These are phyloP conservation scores for Calephelis virginiensis DNA, from an alignment of 1,140 invertebrate species.

Conservation along the genomic window DNA sequence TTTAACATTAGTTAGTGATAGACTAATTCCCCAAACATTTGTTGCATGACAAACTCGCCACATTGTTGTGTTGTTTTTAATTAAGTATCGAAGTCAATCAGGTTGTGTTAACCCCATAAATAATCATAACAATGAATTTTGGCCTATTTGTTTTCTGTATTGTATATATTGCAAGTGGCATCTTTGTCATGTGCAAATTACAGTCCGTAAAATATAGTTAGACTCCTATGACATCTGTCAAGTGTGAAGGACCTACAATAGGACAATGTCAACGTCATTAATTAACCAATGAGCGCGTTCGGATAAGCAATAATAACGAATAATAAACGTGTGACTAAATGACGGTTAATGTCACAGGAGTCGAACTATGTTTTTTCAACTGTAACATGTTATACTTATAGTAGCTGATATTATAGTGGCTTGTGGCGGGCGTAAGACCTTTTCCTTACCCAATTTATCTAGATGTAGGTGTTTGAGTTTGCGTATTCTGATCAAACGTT, in stretches of 20 bases:
- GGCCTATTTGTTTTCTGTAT: slow-evolving; percentile 66
- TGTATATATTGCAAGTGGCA: slow-evolving; percentile 41
- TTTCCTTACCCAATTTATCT: slow-evolving; percentile 65
- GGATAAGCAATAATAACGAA: slow-evolving; percentile 3
- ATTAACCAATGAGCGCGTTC: too few species aligned
- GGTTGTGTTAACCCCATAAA: slow-evolving; percentile 62
- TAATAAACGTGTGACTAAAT: too few species aligned
- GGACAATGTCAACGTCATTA: too few species aligned
- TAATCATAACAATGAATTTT: slow-evolving; percentile 66
- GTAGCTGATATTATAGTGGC: slow-evolving; percentile 73
- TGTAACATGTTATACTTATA: slow-evolving; percentile 65
- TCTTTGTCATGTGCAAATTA: slow-evolving; percentile 51
- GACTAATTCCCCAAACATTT: slow-evolving; percentile 64
- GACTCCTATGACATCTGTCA: slow-evolving; percentile 2
- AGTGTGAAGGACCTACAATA: neutral
- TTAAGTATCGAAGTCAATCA: slow-evolving; percentile 32
- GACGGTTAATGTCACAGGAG: too few species aligned
- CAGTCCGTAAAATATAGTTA: too few species aligned
- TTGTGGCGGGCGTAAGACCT: slow-evolving; percentile 66
- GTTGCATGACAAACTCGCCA: slow-evolving; percentile 55
- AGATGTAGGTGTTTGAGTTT: slow-evolving; percentile 71
- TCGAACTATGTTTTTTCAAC: too few species aligned
- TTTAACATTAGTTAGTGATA: slow-evolving; percentile 70
- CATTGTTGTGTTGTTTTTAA: slow-evolving; percentile 27
- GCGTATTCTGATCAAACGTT: slow-evolving; percentile 71